Percentiles rank a stretch among this genome's conserved stretches.
Conservation (phyloP, 2,113 vertebrate species). For the Melanotaenia duboulayi region DNA sequence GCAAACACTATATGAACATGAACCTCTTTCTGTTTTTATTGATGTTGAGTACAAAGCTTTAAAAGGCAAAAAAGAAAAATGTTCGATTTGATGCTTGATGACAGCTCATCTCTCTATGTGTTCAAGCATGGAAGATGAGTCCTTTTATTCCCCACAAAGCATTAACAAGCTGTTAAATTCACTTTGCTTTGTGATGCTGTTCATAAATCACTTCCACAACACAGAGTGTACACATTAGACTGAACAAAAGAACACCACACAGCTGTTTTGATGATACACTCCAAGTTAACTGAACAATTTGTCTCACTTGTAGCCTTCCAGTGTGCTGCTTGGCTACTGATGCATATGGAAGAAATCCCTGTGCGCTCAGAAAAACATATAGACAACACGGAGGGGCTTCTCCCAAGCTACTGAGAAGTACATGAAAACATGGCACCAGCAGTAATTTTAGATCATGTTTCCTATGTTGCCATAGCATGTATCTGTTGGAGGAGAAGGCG, state of each 20-base stretch:
- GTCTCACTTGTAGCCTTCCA: slow-evolving; percentile 6
- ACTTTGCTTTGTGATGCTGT: slow-evolving; percentile 10
- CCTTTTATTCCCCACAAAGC: slow-evolving; percentile 24
- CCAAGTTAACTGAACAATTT: not conserved
- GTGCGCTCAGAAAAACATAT: slow-evolving; percentile 9
- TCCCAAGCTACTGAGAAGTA: too few relatives aligned
- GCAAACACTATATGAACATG: not conserved
- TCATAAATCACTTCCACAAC: slow-evolving; percentile 29
- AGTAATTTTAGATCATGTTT: slow-evolving; percentile 8
- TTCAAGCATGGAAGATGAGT: not conserved
- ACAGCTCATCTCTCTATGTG: not conserved
- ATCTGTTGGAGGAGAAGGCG: slow-evolving; percentile 12
- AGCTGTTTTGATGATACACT: slow-evolving; percentile 44
- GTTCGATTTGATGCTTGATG: too few relatives aligned
- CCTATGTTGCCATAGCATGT: slow-evolving; percentile 10
- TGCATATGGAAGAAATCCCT: not conserved
- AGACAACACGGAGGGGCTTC: not conserved
- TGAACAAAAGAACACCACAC: slow-evolving; percentile 9
- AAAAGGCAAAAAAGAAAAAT: not conserved
- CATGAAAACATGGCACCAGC: not conserved
- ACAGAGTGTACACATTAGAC: slow-evolving; percentile 12
- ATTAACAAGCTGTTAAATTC: slow-evolving; percentile 26
- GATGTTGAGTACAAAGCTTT: not conserved
- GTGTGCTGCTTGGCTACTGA: not conserved
- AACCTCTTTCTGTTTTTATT: slow-evolving; percentile 1